These are phyloP conservation scores for Danio tinwini DNA, from an alignment of 2,797 vertebrate genomes.

Conservation along the genomic window DNA sequence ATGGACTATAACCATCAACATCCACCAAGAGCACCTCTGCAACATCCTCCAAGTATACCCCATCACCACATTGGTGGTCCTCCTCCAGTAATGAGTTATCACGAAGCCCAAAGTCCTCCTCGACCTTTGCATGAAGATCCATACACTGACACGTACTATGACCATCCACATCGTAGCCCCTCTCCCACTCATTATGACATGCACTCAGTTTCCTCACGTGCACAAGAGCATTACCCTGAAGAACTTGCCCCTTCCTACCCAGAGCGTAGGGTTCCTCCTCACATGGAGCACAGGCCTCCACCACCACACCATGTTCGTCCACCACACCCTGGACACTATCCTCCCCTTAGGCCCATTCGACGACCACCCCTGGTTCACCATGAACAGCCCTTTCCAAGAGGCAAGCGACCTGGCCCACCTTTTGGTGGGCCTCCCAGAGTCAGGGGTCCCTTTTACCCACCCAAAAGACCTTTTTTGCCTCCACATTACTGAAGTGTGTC, in stretches of 20 bases:
- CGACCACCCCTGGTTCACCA: conserved; percentile 74
- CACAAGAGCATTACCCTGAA: conserved; percentile 69
- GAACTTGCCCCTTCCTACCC: conserved; percentile 66
- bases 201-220: conserved; percentile 64
- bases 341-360: conserved; percentile 56
- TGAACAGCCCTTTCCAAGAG: conserved; percentile 76
- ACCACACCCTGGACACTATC: conserved; percentile 65
- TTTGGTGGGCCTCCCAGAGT: conserved; percentile 70
- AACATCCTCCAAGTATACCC: conserved; percentile 58
- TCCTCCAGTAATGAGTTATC: conserved; percentile 58
- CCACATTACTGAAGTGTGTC: conserved; percentile 85
- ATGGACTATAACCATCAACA: conserved; percentile 60
- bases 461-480: conserved; percentile 90
- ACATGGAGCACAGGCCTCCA: conserved; percentile 66
- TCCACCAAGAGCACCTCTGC: conserved; percentile 70
- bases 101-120: conserved; percentile 64
- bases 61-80: conserved; percentile 49
- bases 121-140: conserved; percentile 68
- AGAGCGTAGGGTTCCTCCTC: conserved; percentile 59
- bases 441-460: conserved; percentile 83
- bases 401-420: conserved; percentile 84
- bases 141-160: conserved; percentile 65
- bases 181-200: conserved; percentile 66
- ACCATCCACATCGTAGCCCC: conserved; percentile 71
- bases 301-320: conserved; percentile 68